Conservation (phyloP, 2,113 vertebrate genomes). For the Platysternon megacephalum region DNA sequence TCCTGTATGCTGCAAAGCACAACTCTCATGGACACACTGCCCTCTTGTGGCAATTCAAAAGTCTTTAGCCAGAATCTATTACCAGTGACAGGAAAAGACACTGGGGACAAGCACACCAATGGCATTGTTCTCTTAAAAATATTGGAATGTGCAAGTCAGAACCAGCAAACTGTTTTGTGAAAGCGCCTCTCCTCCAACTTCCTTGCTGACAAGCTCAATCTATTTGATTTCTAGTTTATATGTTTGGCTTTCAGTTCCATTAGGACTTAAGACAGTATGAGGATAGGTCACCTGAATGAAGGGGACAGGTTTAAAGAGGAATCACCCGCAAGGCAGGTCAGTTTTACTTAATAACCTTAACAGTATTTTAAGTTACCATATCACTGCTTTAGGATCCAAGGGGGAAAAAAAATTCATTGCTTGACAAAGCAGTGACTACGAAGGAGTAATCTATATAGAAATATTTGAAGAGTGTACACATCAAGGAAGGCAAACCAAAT, state of each 20-base stretch:
- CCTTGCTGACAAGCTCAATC: not conserved
- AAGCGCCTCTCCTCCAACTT: not conserved
- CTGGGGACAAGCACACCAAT: rapidly evolving
- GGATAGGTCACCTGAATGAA: not conserved
- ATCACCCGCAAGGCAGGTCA: conserved; percentile 18
- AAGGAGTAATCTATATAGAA: rapidly evolving
- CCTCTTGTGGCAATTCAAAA: conserved; percentile 44
- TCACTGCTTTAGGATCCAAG: rapidly evolving
- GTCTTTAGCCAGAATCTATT: not conserved
- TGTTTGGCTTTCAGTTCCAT: not conserved
- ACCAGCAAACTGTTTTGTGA: not conserved
- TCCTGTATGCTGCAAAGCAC: rapidly evolving
- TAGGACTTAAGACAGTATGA: not conserved
- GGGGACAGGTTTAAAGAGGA: not conserved
- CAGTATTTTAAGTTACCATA: rapidly evolving
- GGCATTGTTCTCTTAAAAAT: not conserved
- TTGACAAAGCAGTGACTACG: rapidly evolving
- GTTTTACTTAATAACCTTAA: not conserved
- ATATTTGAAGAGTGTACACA: not conserved
- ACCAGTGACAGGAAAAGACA: rapidly evolving
- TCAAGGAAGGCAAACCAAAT: not conserved
- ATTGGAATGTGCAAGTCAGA: not conserved
- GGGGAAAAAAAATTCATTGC: not conserved
- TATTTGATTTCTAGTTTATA: not conserved
- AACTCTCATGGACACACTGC: conserved; percentile 41